Evolutionary conservation across 2,797 vertebrate genomes (phyloP).

Genomic region (Diplodus puntazzo): DNA sequence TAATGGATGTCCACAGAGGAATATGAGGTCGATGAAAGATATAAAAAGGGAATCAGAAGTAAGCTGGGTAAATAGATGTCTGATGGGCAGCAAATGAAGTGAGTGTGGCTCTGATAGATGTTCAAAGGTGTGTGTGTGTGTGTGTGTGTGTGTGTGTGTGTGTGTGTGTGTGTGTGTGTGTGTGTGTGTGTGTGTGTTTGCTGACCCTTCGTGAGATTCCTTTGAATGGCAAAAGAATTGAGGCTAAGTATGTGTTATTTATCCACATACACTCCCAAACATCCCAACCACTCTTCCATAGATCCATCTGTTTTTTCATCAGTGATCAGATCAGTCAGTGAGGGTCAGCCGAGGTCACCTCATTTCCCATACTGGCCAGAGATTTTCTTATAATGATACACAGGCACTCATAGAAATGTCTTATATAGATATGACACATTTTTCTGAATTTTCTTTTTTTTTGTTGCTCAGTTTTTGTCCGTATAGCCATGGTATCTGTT

Average conservation of each 20-base stretch:
- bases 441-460: not conserved
- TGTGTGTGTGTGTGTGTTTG: constrained; percentile 22
- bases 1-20: constrained; percentile 16
- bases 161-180: constrained; percentile 22
- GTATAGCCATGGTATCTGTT: constrained; percentile 2
- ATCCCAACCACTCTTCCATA: not conserved
- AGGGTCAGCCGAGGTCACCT: not conserved
- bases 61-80: constrained; percentile 14
- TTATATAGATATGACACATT: not conserved
- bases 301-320: not conserved
- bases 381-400: not conserved
- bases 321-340: not conserved
- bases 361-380: not conserved
- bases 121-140: not conserved
- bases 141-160: constrained; percentile 23
- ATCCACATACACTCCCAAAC: not conserved
- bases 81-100: constrained; percentile 23
- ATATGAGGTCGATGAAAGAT: constrained; percentile 35
- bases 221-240: not conserved
- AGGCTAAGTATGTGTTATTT: constrained; percentile 11
- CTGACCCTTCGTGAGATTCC: not conserved
- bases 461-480: not conserved
- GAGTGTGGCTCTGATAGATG: not conserved
- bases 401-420: not conserved
- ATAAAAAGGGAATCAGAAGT: constrained; percentile 1